Percentiles rank a stretch among this genome's conserved stretches.
Conservation (phyloP, 92 coral and sea anemone species). For the Phymanthus crucifer region DNA sequence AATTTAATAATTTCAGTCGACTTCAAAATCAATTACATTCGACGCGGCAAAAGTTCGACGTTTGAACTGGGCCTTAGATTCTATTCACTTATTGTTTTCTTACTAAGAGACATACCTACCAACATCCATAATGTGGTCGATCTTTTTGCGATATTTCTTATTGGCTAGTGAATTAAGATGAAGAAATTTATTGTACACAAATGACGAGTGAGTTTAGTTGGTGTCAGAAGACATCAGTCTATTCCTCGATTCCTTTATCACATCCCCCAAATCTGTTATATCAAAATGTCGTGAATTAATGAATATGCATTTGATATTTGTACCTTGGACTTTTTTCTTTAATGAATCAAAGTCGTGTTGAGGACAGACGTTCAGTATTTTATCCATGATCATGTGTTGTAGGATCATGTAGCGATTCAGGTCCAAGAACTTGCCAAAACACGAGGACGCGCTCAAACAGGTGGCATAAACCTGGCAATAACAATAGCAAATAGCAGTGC, state of each 20-base stretch:
- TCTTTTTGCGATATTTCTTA: slow-evolving; percentile 6
- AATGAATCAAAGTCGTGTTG: neutral
- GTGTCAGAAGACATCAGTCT: too few relatives aligned
- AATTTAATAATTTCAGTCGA: too few relatives aligned
- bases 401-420: slow-evolving; percentile 33
- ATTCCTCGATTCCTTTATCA: too few relatives aligned
- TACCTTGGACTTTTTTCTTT: slow-evolving; percentile 9
- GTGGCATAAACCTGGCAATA: slow-evolving; percentile 6
- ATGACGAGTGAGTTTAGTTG: too few relatives aligned
- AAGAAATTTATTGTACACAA: neutral
- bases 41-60: too few relatives aligned
- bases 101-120: neutral
- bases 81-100: too few relatives aligned
- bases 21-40: too few relatives aligned
- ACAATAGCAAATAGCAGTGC: neutral
- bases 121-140: neutral
- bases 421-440: slow-evolving; percentile 29
- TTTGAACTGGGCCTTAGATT: too few relatives aligned
- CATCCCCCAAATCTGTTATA: too few relatives aligned
- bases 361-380: neutral
- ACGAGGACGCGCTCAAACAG: neutral
- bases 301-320: neutral
- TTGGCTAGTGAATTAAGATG: neutral
- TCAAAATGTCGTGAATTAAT: too few relatives aligned
- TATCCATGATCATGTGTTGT: slow-evolving; percentile 37